These are phyloP conservation scores for Mycalesis mineus DNA, from an alignment of 2,888 invertebrate genomes.

Conservation along the genomic window DNA sequence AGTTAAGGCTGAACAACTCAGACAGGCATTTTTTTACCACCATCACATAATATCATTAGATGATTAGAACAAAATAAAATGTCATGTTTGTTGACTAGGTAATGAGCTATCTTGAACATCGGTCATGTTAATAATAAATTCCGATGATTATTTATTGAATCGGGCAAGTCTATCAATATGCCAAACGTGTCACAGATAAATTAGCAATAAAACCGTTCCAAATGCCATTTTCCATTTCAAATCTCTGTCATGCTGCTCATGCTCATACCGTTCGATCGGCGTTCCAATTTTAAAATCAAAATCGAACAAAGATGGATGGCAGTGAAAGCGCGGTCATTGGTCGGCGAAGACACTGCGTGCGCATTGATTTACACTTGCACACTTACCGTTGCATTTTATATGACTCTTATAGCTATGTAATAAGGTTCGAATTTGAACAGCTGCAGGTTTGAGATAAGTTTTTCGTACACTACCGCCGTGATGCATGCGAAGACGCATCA, in stretches of 20 bases:
- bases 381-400: constrained; percentile 26
- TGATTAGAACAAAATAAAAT: too few species aligned
- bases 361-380: constrained; percentile 56
- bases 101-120: too few species aligned
- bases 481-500: constrained; percentile 55
- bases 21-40: too few species aligned
- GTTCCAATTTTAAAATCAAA: constrained; percentile 67
- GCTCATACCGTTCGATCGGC: constrained; percentile 45
- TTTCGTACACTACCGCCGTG: constrained; percentile 61
- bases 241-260: constrained; percentile 34
- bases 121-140: too few species aligned
- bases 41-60: too few species aligned
- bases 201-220: constrained; percentile 26
- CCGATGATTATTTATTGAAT: too few species aligned
- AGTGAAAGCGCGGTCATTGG: constrained; percentile 78
- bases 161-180: constrained; percentile 13
- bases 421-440: constrained; percentile 31
- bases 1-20: too few species aligned
- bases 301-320: constrained; percentile 59
- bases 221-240: constrained; percentile 29
- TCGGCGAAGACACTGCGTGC: constrained; percentile 65
- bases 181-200: constrained; percentile 20
- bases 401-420: constrained; percentile 1
- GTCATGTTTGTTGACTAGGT: too few species aligned
- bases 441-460: constrained; percentile 29